phyloP scores from a whole-genome alignment of 2,888 invertebrate species.

The Limnephilus auricula region DNA sequence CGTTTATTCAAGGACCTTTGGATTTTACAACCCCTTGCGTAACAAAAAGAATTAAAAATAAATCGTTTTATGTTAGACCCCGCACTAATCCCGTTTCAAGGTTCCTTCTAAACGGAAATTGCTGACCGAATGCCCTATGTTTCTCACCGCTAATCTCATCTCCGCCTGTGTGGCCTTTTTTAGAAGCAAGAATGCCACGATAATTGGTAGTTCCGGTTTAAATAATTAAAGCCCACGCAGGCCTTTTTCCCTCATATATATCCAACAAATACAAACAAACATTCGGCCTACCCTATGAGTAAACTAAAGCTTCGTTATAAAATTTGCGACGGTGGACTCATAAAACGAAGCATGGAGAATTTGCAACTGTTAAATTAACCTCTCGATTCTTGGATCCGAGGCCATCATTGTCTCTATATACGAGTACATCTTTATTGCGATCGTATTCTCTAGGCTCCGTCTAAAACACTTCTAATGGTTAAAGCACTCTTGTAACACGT shows the following conservation, averaged over 20 bases:
- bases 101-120: not conserved
- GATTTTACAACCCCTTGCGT: not conserved
- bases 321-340: not conserved
- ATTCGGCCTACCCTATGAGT: not conserved
- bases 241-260: not conserved
- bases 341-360: not conserved
- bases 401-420: not conserved
- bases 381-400: not conserved
- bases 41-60: not conserved
- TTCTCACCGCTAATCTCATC: not conserved
- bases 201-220: constrained; percentile 10
- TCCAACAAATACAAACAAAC: not conserved
- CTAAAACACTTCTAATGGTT: not conserved
- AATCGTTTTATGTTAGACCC: not conserved
- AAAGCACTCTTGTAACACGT: constrained; percentile 1
- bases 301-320: not conserved
- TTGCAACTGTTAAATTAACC: not conserved
- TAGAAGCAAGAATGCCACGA: not conserved
- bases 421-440: constrained; percentile 31
- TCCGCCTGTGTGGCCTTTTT: not conserved
- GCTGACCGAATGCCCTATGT: not conserved
- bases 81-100: not conserved
- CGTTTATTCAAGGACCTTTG: not conserved
- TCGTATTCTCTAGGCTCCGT: not conserved
- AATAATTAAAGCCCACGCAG: not conserved